Conservation (phyloP, 2,797 vertebrate genomes). For the Rhinella marina region DNA sequence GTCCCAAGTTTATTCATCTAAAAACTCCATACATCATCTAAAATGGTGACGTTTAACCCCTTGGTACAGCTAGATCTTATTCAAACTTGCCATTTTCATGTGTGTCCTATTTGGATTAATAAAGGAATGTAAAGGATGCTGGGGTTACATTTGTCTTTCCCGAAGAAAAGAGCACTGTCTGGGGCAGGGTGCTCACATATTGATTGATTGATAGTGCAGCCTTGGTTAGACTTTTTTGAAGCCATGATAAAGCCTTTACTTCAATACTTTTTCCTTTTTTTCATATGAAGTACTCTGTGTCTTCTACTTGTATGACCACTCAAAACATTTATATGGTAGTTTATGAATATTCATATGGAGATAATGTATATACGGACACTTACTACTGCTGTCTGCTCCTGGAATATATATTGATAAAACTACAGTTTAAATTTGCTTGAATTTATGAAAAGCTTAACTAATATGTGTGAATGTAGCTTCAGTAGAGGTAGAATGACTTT, state of each 20-base stretch:
- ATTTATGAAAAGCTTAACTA: neutral
- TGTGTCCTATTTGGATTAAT: too few relatives aligned
- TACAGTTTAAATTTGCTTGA: neutral
- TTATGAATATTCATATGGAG: constrained; percentile 7
- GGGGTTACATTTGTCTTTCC: too few relatives aligned
- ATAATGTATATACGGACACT: neutral
- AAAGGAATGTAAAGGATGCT: too few relatives aligned
- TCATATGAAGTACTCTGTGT: neutral
- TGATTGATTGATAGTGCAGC: too few relatives aligned
- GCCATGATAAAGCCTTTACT: neutral
- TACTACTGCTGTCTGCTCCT: neutral
- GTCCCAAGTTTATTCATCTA: too few relatives aligned
- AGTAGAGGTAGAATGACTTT: neutral
- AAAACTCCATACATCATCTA: too few relatives aligned
- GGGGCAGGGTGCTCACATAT: too few relatives aligned
- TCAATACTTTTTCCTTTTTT: neutral
- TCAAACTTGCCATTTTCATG: too few relatives aligned
- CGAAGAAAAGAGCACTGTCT: too few relatives aligned
- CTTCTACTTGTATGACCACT: neutral
- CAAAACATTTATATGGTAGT: neutral
- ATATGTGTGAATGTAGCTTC: neutral
- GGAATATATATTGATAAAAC: neutral
- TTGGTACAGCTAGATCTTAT: too few relatives aligned
- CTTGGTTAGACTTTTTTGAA: too few relatives aligned
- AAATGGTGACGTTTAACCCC: too few relatives aligned